Conservation (phyloP, 2,888 invertebrate species). For the Neoaliturus tenellus region DNA sequence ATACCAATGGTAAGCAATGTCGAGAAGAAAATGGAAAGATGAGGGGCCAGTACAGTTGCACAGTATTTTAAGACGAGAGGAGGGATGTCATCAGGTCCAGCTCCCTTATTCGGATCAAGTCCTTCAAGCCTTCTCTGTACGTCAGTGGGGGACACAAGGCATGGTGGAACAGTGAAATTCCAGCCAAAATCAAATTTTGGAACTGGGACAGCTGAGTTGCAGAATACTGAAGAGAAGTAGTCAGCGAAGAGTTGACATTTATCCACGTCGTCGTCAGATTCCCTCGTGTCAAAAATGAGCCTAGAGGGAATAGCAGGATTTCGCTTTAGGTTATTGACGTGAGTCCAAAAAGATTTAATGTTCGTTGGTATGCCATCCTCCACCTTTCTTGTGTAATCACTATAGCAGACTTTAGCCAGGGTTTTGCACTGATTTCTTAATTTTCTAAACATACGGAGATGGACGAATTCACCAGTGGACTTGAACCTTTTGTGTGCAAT, state of each 20-base stretch:
- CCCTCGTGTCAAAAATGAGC: not conserved
- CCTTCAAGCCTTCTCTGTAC: not conserved
- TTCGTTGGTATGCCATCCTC: not conserved
- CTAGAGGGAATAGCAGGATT: not conserved
- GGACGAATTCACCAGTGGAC: not conserved
- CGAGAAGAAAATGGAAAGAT: not conserved
- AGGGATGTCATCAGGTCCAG: constrained; percentile 37
- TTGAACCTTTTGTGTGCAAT: not conserved
- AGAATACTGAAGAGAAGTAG: not conserved
- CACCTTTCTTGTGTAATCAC: not conserved
- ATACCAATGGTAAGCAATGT: not conserved
- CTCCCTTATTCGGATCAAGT: not conserved
- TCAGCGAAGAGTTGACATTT: constrained; percentile 34
- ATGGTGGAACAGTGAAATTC: not conserved
- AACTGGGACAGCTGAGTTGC: not conserved
- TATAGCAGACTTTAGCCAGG: not conserved
- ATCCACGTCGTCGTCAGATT: not conserved
- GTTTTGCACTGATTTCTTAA: not conserved
- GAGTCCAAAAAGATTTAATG: not conserved
- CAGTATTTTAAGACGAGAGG: not conserved
- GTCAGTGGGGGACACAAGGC: not conserved
- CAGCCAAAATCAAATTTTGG: constrained; percentile 2
- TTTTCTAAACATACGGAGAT: not conserved
- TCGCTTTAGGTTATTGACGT: not conserved
- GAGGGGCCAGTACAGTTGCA: constrained; percentile 26